phyloP scores from a whole-genome alignment of 2,113 vertebrate genomes.

The Corydoras maculifer region DNA sequence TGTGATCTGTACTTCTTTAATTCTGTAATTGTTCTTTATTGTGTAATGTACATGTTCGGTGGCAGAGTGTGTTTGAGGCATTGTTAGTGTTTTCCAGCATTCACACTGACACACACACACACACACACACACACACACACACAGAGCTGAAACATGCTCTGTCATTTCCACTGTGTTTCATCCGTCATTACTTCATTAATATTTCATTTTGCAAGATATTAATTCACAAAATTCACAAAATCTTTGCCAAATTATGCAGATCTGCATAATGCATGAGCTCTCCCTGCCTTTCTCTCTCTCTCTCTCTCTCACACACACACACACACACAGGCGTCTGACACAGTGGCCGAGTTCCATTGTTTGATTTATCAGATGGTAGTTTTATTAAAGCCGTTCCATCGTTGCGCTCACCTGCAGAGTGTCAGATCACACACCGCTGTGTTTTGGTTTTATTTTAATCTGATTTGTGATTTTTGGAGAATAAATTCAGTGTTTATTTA shows the following conservation, averaged over 20 bases:
- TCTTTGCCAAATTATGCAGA: conserved; percentile 54
- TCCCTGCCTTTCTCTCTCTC: background rate
- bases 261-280: conserved; percentile 64
- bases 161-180: background rate
- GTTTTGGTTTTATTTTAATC: background rate
- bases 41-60: conserved; percentile 9
- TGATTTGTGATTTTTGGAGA: background rate
- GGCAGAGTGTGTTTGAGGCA: conserved; percentile 8
- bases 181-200: conserved; percentile 54
- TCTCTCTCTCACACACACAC: background rate
- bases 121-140: conserved; percentile 9
- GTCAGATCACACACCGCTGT: conserved; percentile 1
- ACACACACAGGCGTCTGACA: conserved; percentile 14
- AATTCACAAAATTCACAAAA: conserved; percentile 52
- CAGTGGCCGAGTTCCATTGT: conserved; percentile 30
- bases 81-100: conserved; percentile 26
- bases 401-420: conserved; percentile 7
- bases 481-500: background rate
- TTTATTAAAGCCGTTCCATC: conserved; percentile 22
- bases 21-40: conserved; percentile 12
- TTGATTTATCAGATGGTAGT: conserved; percentile 34
- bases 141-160: background rate
- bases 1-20: conserved; percentile 24
- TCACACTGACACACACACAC: conserved; percentile 28
- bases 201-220: conserved; percentile 66